Evolutionary conservation across 2,113 vertebrate genomes (phyloP).

Genomic region (Brachypteracias leptosomus): DNA sequence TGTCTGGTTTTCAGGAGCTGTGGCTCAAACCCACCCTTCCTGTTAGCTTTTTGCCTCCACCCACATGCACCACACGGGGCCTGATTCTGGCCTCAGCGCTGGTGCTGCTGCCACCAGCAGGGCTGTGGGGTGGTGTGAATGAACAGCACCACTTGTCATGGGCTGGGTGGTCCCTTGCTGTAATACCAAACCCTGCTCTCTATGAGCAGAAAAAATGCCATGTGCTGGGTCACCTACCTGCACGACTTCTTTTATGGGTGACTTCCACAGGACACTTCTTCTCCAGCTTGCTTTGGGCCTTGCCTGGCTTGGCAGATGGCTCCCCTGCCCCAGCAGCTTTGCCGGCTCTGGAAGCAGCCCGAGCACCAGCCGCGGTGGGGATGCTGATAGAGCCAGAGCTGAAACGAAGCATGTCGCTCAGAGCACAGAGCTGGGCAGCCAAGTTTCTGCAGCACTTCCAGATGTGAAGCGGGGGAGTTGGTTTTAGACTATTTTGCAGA

Average conservation of each 20-base stretch:
- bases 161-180: fast-evolving
- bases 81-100: background rate
- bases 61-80: fast-evolving
- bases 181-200: background rate
- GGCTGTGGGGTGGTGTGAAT: fast-evolving
- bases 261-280: background rate
- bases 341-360: background rate
- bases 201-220: background rate
- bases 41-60: background rate
- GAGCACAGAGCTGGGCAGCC: background rate
- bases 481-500: background rate
- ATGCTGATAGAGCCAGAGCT: background rate
- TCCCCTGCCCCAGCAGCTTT: background rate
- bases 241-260: fast-evolving
- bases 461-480: background rate
- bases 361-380: fast-evolving
- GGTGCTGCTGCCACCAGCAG: fast-evolving
- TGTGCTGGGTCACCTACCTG: background rate
- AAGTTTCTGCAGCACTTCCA: slow-evolving; percentile 18
- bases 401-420: background rate
- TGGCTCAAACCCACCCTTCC: background rate
- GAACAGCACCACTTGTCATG: background rate
- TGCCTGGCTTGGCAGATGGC: background rate
- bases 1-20: background rate
- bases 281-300: background rate